Conservation (phyloP, 2,888 invertebrate genomes). For the Tolmerus cingulatus region DNA sequence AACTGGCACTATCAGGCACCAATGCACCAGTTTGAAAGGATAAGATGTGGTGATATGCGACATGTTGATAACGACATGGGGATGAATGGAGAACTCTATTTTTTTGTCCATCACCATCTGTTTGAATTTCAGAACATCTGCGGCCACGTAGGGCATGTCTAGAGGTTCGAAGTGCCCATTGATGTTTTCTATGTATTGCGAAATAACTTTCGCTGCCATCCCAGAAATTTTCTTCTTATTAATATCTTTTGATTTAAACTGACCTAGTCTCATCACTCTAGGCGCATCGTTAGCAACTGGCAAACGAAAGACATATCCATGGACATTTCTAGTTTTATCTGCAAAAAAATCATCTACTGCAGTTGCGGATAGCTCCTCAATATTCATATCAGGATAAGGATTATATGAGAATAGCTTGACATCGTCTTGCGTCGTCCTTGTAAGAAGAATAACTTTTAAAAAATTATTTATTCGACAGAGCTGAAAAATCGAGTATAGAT, state of each 20-base stretch:
- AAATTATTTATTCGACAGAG: background rate
- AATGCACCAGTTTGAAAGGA: background rate
- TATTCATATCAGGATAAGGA: background rate
- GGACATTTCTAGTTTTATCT: background rate
- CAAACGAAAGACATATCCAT: background rate
- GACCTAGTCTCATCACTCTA: background rate
- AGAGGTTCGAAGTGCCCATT: background rate
- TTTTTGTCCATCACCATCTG: background rate
- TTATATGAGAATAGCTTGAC: background rate
- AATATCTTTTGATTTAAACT: background rate
- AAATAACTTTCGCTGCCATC: background rate
- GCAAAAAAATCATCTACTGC: background rate
- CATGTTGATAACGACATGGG: background rate
- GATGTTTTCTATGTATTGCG: background rate
- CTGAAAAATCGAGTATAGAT: background rate
- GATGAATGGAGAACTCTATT: background rate
- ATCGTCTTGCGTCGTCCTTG: background rate
- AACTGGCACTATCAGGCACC: slow-evolving; percentile 6
- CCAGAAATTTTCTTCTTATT: background rate
- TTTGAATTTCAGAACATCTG: background rate
- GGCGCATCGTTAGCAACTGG: slow-evolving; percentile 5
- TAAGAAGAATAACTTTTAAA: background rate
- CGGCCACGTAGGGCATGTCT: background rate
- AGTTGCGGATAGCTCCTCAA: background rate
- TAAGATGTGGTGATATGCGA: background rate